Base-by-base conservation (phyloP, 2,888 invertebrate genomes). In the Rambutsinella grinnellia region DNA sequence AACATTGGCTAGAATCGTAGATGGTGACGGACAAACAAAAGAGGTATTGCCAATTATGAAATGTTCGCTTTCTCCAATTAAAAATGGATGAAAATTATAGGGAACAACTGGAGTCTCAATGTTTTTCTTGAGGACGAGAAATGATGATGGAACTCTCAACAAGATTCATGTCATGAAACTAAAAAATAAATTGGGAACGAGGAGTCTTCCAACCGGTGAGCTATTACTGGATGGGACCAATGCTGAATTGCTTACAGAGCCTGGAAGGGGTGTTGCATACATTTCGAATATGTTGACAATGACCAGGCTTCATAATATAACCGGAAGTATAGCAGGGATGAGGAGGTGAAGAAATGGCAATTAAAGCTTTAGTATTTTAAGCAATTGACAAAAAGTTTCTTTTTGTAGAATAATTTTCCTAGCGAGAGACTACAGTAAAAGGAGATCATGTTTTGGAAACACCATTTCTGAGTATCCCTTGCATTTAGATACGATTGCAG, bases 141-240 rank as follows among this genome's bases (percentile, higher is more conserved):
- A 86, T 60, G 84, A 85, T 5, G 85, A 87, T 67, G 85, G 84
- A 19, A 79, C 84, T 10, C 84, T 89, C 66, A 89, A 89, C 82
- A 87, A 87, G 68, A 89, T 90, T 47, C 87, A 89, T 78, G 86
- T 89, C 68, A 85, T 88, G 62, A 86, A 87, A 71, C 84, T 90
- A 81, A 90, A 90, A 85, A 87, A 90, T 82, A 90, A 90, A 83
- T 85, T 90, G 51, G 90, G 90, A 19, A 90, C 89, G 1, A 84
- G 88, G 58, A 89, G 89, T 80, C 83, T 90, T 49, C 89, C 90
- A 3, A 90, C 90, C 0, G 89, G 89, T 2, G 90, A 90, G 81
- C 85, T 90, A 5, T 85, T 89, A 8, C 84, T 90, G 15, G 88
- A 89, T 84, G 89, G 89, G 3, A 83, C 86, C 2, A 79, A 81